Percentiles rank a stretch among this genome's conserved stretches.
Conservation (phyloP, 2,888 invertebrate species). For the Uropetala carovei region DNA sequence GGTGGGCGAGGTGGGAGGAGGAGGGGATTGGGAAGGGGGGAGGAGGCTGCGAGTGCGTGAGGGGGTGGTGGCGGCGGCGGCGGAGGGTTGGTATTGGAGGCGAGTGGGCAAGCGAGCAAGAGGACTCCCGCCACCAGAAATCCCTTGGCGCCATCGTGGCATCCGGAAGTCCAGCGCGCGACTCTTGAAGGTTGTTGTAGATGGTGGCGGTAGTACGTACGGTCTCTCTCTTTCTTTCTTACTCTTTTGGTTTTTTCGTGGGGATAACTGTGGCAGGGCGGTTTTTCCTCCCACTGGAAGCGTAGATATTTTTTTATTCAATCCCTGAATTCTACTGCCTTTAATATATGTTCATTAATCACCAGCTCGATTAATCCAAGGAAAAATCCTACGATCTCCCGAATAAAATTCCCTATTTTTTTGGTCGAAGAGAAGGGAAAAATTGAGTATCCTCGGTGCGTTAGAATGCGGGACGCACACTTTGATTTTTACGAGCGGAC, state of each 20-base stretch:
- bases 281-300: neutral
- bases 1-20: neutral
- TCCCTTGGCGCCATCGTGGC: conserved; percentile 47
- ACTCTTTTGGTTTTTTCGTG: neutral
- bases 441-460: no score
- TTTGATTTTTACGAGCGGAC: no score
- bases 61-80: no score
- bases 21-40: neutral
- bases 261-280: neutral
- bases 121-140: neutral
- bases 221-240: neutral
- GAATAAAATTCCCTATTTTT: no score
- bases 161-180: conserved; percentile 59
- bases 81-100: no score
- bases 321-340: no score
- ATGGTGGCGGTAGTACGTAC: neutral
- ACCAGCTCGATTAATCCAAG: no score
- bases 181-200: conserved; percentile 34
- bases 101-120: neutral
- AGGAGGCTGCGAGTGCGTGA: neutral
- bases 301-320: no score
- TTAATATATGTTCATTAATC: no score
- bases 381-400: no score
- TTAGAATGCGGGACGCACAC: no score
- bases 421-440: no score